Evolutionary conservation across 1,140 invertebrate genomes (phyloP).

Genomic region (Nomia melanderi): DNA sequence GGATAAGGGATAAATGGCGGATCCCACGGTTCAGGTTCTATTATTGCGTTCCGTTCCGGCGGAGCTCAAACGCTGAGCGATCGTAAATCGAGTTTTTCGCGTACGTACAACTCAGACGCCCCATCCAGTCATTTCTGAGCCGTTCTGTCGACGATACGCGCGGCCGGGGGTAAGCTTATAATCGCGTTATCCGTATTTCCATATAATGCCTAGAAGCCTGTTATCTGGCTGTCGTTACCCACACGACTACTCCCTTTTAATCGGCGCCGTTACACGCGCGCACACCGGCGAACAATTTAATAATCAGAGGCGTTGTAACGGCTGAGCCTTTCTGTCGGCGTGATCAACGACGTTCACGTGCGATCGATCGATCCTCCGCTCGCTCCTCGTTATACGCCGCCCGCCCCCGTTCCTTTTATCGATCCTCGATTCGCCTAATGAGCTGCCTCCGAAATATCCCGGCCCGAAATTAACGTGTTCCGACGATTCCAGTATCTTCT

Average conservation of each 20-base stretch:
- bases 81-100: constrained; percentile 41
- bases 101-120: background rate
- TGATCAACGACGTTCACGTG: background rate
- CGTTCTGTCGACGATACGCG: constrained; percentile 43
- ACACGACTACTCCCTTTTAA: constrained; percentile 48
- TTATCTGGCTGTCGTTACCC: constrained; percentile 59
- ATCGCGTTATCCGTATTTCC: constrained; percentile 64
- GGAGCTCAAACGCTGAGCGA: background rate
- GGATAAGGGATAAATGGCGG: too few relatives aligned
- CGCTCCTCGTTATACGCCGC: background rate
- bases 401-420: background rate
- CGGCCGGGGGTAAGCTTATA: constrained; percentile 52
- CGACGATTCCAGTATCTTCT: background rate
- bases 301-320: constrained; percentile 43
- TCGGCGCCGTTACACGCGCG: constrained; percentile 17
- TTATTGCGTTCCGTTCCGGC: background rate
- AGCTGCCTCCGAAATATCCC: background rate
- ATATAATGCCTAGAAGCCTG: constrained; percentile 57
- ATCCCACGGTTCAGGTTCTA: background rate
- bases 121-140: constrained; percentile 33
- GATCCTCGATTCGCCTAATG: background rate
- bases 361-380: background rate
- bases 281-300: constrained; percentile 42
- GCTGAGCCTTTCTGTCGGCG: constrained; percentile 6
- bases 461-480: too few relatives aligned